Conservation (phyloP, 2,888 invertebrate genomes). For the Miltochrista miniata region DNA sequence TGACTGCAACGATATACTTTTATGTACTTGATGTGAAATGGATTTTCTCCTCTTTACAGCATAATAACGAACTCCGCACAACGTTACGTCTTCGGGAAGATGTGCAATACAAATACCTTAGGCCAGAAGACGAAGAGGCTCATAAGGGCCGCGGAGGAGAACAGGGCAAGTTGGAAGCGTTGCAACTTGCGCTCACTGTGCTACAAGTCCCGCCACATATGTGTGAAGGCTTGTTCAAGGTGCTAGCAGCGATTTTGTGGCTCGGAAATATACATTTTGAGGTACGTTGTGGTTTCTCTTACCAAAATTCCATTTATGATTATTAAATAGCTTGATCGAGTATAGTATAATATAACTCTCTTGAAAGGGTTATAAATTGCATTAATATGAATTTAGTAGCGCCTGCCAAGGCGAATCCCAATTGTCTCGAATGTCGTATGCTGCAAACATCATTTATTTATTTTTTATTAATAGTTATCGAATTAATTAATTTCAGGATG, state of each 20-base stretch:
- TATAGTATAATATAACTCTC: no score
- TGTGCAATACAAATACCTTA: constrained; percentile 91
- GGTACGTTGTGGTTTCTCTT: constrained; percentile 51
- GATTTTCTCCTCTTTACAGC: constrained; percentile 55
- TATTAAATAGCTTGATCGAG: no score
- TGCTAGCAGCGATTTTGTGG: constrained; percentile 95
- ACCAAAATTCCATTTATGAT: no score
- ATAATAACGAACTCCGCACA: constrained; percentile 89
- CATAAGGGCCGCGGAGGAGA: constrained; percentile 63
- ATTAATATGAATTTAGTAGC: no score
- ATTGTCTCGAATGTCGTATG: no score
- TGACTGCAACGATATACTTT: background rate
- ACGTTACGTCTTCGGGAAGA: constrained; percentile 89
- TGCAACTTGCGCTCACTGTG: constrained; percentile 94
- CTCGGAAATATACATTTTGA: constrained; percentile 94
- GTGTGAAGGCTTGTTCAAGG: constrained; percentile 95
- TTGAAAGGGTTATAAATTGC: no score
- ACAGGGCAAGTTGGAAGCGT: constrained; percentile 88
- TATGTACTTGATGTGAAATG: background rate
- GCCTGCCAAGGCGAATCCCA: no score
- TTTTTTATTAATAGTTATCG: no score
- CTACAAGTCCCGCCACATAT: constrained; percentile 93
- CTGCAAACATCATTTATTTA: no score
- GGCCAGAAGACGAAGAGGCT: constrained; percentile 88
- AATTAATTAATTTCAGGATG: constrained; percentile 84